Base-by-base conservation (phyloP, 2,113 vertebrate genomes). In the Stercorarius parasiticus region DNA sequence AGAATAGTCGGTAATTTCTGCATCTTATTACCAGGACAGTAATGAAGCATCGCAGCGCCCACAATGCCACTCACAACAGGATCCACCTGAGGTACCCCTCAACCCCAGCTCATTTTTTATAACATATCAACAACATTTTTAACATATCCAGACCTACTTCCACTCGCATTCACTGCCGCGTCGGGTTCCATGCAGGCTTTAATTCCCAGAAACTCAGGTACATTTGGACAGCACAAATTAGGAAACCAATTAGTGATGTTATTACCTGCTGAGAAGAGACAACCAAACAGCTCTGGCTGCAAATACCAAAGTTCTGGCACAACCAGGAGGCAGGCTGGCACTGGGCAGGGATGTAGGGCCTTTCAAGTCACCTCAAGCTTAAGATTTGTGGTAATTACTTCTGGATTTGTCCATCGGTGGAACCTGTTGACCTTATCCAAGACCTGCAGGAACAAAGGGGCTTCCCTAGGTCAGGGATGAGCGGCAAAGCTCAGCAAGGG, bases 191-290 rank as follows among this genome's bases (percentile, higher is more conserved):
- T 4, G 30, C 50, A 78, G 55, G 62, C 32, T 53, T 74, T 45
- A 89, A 66, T 58, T 95, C 81, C 80, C 71, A 78, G 93, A 95
- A 96, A 89, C 84, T 78, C 77, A 88, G 43, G 83, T 84, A 91
- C 82, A 52, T 79, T 76, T 79, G 53, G 49, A 56, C 36, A 89
- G 43, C 38, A 74, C 34, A 58, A 90, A 95, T 70, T 29, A 88
- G 83, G 80, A 88, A 94, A n/a, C 50, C 70, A 81, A 52, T 83
- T 55, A 42, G 47, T 25, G 30, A 58, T 61, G 20, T 71, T 62
- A 42, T 67, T 71, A 67, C 69, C 61, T 85, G 78, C 92, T 70
- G 67, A 61, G 88, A 71, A 83, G 55, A 73, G 53, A 83, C 67
- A 72, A 64, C 16, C 61, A 82, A 69, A 88, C 53, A 86, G 42